phyloP scores from a whole-genome alignment of 2,113 vertebrate genomes.

The Prionailurus bengalensis region DNA sequence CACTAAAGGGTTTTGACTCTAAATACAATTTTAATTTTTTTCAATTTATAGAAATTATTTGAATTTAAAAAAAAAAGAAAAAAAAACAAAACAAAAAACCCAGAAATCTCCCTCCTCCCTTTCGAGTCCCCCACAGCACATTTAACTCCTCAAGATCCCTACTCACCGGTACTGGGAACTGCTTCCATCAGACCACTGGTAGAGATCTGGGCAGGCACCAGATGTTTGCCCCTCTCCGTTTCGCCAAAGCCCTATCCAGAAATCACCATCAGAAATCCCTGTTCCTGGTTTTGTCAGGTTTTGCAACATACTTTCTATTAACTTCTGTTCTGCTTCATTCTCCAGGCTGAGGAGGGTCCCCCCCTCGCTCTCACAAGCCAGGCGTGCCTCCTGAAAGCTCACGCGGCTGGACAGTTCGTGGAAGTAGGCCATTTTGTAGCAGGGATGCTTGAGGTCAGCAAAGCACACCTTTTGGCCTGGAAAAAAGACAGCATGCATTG shows the following conservation, averaged over 20 bases:
- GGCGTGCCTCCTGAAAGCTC: slow-evolving; percentile 93
- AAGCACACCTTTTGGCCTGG: slow-evolving; percentile 96
- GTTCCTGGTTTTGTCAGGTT: slow-evolving; percentile 91
- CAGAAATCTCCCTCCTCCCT: neutral
- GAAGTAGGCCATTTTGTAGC: slow-evolving; percentile 98
- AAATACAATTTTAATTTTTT: too few relatives aligned
- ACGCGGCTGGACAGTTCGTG: slow-evolving; percentile 95
- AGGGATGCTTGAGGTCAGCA: slow-evolving; percentile 88
- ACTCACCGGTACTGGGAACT: slow-evolving; percentile 92
- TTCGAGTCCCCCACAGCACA: neutral
- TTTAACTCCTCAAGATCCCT: neutral
- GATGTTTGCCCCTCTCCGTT: slow-evolving; percentile 86
- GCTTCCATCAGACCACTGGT: slow-evolving; percentile 95
- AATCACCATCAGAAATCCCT: slow-evolving; percentile 95
- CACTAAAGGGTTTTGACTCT: too few relatives aligned
- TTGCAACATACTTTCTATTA: slow-evolving; percentile 93
- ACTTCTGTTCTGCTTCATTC: slow-evolving; percentile 90
- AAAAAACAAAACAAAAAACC: neutral
- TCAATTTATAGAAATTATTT: too few relatives aligned
- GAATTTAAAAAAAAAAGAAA: neutral
- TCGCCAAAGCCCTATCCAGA: slow-evolving; percentile 98
- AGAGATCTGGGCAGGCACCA: slow-evolving; percentile 93
- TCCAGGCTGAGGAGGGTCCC: slow-evolving; percentile 94
- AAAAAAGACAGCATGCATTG: slow-evolving; percentile 43
- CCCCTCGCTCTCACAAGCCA: slow-evolving; percentile 93